Evolutionary conservation across 2,797 vertebrate genomes (phyloP).

Genomic region (Cephalopachus bancanus): DNA sequence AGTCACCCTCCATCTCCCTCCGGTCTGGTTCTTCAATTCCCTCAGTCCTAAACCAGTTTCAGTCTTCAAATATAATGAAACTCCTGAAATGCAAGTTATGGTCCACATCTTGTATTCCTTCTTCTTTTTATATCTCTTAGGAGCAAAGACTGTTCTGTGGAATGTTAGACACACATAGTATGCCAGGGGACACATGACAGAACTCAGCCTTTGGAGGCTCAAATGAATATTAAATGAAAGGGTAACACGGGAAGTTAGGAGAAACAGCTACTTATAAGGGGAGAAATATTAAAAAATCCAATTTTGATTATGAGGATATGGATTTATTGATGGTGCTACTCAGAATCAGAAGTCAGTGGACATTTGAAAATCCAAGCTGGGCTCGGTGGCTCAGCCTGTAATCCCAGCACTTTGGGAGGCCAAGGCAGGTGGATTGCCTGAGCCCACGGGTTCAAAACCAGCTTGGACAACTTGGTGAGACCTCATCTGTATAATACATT

Average conservation of each 20-base stretch:
- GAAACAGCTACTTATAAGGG: not conserved
- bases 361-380: not conserved
- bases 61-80: not conserved
- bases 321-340: not conserved
- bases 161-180: not conserved
- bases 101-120: not conserved
- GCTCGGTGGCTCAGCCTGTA: no score
- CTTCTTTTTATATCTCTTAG: not conserved
- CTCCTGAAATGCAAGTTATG: not conserved
- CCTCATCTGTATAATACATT: no score
- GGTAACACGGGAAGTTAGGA: not conserved
- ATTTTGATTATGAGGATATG: not conserved
- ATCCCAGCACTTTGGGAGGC: no score
- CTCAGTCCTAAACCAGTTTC: not conserved
- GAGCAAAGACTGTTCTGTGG: not conserved
- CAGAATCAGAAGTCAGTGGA: not conserved
- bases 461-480: no score
- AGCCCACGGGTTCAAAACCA: no score
- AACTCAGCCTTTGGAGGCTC: not conserved
- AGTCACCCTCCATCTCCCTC: not conserved
- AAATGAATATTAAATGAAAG: slow-evolving; percentile 8
- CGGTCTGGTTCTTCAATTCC: not conserved
- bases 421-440: no score
- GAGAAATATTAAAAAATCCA: not conserved
- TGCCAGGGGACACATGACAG: not conserved